Evolutionary conservation across 2,888 invertebrate species (phyloP).

Genomic region (Ophion costatus): DNA sequence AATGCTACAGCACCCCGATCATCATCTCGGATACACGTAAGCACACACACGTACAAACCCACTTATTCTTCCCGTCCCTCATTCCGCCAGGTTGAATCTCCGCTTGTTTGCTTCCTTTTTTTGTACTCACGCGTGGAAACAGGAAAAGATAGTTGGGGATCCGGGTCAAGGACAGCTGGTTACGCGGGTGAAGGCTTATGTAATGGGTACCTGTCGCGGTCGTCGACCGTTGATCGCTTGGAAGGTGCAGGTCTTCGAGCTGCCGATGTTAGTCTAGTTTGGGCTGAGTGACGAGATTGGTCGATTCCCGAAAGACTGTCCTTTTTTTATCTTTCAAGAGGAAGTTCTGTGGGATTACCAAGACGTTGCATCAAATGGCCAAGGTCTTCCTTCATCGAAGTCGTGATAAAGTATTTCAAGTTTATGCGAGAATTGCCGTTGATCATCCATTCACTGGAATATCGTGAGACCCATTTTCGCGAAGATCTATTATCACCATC

Average conservation of each 20-base stretch:
- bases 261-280: slow-evolving; percentile 50
- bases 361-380: neutral
- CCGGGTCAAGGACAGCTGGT: slow-evolving; percentile 52
- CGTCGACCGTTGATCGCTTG: slow-evolving; percentile 63
- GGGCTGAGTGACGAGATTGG: neutral
- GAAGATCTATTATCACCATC: neutral
- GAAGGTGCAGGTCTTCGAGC: slow-evolving; percentile 58
- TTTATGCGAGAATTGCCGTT: too few relatives aligned
- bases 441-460: neutral
- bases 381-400: neutral
- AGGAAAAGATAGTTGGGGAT: slow-evolving; percentile 39
- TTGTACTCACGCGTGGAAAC: slow-evolving; percentile 38
- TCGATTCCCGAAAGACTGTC: neutral
- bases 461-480: neutral
- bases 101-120: slow-evolving; percentile 51
- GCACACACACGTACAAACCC: slow-evolving; percentile 8
- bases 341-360: neutral
- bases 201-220: slow-evolving; percentile 63
- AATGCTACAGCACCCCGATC: slow-evolving; percentile 43
- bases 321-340: too few relatives aligned
- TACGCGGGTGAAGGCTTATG: slow-evolving; percentile 48
- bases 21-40: slow-evolving; percentile 23
- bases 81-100: slow-evolving; percentile 33
- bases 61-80: slow-evolving; percentile 38
- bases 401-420: neutral